Evolutionary conservation across 2,797 vertebrate genomes (phyloP), one percentile per base, ranked within the genome.

Genomic region (Phoxinus dragarum): DNA sequence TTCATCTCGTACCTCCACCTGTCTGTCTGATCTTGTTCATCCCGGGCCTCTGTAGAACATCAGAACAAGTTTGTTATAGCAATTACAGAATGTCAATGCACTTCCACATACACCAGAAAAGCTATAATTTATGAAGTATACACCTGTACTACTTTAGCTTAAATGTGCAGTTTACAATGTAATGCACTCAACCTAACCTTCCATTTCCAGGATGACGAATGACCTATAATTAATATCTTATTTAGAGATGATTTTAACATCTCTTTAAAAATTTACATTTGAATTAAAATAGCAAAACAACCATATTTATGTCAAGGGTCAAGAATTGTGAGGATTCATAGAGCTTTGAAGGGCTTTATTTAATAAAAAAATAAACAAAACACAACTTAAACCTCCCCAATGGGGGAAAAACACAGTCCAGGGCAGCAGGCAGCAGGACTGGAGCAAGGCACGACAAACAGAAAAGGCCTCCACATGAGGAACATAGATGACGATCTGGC

Each of bases 51-150:
- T 80, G 68, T 71, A 76, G 40, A 77, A 83, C 81, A 84, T 27
- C 40, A 85, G 27, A 81, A 81, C 31, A 61, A 77, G 31, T 54
- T 21, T 82, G 38, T 82, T 82, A 88, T 21, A 68, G 64, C 36
- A 21, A 81, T 85, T 81, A 84, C 56, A 82, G 67, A 73, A 61
- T 7, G 40, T 69, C 66, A 86, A 23, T 31, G 19, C 66, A 73
- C 73, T 66, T 67, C 23, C 44, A 77, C 27, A 59, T n/a, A 47
- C 17, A 67, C 49, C 68, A 44, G 31, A 82, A 54, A 71, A 68
- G 71, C 40, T 31, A 56, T 54, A 19, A 31, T 47, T 9, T 38
- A 76, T 38, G 23, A 66, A 56, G 34, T 38, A 16, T 59, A 75
- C 31, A 59, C 52, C 34, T 76, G 12, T n/a, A 38, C 49, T 56